Conservation (phyloP, 2,113 vertebrate genomes). For the Pseudorectes ferrugineus region DNA sequence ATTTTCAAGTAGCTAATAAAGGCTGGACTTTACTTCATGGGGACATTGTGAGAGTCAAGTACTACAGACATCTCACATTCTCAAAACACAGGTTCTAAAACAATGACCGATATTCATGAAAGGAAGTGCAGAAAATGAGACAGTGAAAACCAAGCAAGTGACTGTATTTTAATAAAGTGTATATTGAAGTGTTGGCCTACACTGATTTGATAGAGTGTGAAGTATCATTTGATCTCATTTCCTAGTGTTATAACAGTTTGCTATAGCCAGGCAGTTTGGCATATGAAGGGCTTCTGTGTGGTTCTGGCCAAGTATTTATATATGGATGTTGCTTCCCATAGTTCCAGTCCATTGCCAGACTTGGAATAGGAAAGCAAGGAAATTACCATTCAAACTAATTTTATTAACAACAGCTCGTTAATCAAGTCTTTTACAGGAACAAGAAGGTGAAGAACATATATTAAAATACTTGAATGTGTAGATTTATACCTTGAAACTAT, state of each 20-base stretch:
- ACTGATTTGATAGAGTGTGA: neutral
- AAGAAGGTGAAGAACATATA: neutral
- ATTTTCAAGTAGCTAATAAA: neutral
- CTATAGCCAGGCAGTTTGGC: neutral
- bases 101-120: neutral
- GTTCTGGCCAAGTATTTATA: neutral
- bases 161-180: neutral
- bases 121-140: neutral
- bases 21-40: neutral
- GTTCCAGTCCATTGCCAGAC: neutral
- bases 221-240: neutral
- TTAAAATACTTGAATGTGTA: neutral
- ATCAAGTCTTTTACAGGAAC: neutral
- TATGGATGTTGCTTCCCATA: neutral
- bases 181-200: neutral
- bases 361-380: neutral
- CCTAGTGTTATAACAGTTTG: neutral
- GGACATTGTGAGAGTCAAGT: neutral
- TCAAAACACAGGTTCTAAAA: neutral
- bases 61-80: neutral
- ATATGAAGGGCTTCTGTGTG: neutral
- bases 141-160: neutral
- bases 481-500: neutral
- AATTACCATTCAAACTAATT: slow-evolving; percentile 10
- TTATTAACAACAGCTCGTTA: neutral